A percentile compares a stretch with the other conserved stretches of the same genome.
Evolutionary conservation across 2,888 invertebrate species (phyloP).

Genomic region (Rutpela maculata): DNA sequence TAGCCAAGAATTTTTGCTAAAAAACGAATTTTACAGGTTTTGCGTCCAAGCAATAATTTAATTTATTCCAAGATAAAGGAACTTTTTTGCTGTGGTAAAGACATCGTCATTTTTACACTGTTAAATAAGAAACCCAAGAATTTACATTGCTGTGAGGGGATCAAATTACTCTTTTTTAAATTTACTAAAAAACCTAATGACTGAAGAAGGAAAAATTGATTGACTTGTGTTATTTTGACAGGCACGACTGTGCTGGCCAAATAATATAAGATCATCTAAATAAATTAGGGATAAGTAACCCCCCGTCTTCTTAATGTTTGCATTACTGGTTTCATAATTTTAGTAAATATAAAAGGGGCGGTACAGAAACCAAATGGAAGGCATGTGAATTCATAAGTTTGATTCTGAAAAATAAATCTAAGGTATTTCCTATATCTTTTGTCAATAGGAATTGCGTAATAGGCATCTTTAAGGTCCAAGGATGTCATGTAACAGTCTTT

Average conservation of each 20-base stretch:
- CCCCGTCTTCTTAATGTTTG: neutral
- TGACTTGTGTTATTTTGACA: neutral
- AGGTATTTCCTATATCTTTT: neutral
- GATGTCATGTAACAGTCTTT: neutral
- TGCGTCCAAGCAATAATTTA: neutral
- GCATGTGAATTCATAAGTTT: neutral
- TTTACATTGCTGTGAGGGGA: neutral
- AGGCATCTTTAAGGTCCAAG: neutral
- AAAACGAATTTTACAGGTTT: neutral
- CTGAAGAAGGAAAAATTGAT: neutral
- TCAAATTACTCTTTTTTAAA: neutral
- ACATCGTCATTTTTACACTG: neutral
- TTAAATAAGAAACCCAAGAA: neutral
- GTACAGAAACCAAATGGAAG: neutral
- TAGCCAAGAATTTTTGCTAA: neutral
- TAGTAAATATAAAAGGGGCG: neutral
- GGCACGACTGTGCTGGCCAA: neutral
- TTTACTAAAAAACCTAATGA: neutral
- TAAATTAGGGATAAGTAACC: neutral
- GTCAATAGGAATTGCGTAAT: neutral
- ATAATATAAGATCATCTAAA: neutral
- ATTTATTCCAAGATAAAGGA: neutral
- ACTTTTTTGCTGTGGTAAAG: neutral
- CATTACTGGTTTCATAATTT: neutral
- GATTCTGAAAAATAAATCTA: neutral